Evolutionary conservation across 2,888 invertebrate species (phyloP), one percentile per base, ranked within the genome.

Genomic region (Pandemis corylana): DNA sequence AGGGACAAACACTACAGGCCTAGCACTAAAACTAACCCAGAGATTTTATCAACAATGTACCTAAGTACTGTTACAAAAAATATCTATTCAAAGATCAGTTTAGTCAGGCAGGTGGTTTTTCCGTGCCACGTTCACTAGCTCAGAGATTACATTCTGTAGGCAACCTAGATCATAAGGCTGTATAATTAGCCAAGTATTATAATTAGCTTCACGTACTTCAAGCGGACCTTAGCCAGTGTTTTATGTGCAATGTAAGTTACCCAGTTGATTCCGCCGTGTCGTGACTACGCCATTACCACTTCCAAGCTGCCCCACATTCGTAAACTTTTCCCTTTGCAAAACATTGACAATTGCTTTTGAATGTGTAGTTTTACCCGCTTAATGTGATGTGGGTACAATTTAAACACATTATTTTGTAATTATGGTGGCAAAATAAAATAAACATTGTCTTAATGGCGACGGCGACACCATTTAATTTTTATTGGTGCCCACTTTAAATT

Each of bases 211-310:
- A 75, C 71, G 70, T 75, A 70, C 75, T 56, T 56, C 59, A 20
- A 59, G 69, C 63, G 56, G 70, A 53, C 70, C 75, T 75, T 46
- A 64, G 49, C 13, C 44, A 41, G 56, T 68, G 44, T 59, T 68
- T 63, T 67, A 75, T 75, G 74, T 53, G 64, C 56, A 68, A 71
- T 65, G 68, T 65, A 67, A 78, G 81, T 77, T 80, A 78, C 81
- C 79, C 79, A 81, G 83, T 84, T 83, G 83, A 81, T 81, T 81
- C 81, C 79, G 82, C 71, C 77, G 78, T 77, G 78, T 86, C 87
- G 85, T 87, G 88, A 83, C 83, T 83, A 75, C 80, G 82, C 84
- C 84, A 87, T 89, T 89, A 87, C 83, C 79, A 80, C 79, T 15
- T 56, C 56, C 20, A 56, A 20, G 15, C 20, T 84, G 87, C 76